Conservation (phyloP, 2,888 invertebrate species). For the Tiliacea aurago region DNA sequence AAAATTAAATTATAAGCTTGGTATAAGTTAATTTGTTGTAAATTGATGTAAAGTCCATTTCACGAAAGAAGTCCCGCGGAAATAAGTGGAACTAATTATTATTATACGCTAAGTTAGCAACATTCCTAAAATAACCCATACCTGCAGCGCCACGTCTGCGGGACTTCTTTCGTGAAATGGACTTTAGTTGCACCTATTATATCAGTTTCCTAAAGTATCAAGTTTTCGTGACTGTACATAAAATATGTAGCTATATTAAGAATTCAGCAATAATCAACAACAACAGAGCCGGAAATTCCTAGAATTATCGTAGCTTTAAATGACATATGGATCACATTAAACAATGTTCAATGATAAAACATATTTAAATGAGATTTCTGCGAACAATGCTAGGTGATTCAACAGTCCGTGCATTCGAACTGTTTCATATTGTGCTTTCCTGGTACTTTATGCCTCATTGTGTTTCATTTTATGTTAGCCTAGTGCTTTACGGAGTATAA, state of each 20-base stretch:
- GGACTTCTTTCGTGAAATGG: too few relatives aligned
- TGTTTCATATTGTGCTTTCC: slow-evolving; percentile 24
- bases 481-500: slow-evolving; percentile 9
- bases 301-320: background rate
- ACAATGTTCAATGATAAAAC: background rate
- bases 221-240: too few relatives aligned
- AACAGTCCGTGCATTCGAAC: slow-evolving; percentile 9
- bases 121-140: too few relatives aligned
- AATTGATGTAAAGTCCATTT: too few relatives aligned
- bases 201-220: too few relatives aligned
- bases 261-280: background rate
- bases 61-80: too few relatives aligned
- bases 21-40: too few relatives aligned
- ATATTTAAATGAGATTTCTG: background rate
- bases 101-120: too few relatives aligned
- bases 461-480: slow-evolving; percentile 20
- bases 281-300: background rate
- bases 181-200: too few relatives aligned
- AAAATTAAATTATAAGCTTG: too few relatives aligned
- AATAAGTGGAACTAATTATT: too few relatives aligned
- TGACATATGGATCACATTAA: background rate
- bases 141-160: too few relatives aligned
- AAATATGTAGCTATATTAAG: background rate
- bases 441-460: slow-evolving; percentile 6
- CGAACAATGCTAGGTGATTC: slow-evolving; percentile 1